Evolutionary conservation across 1,140 invertebrate genomes (phyloP), one percentile per base, ranked within the genome.

Genomic region (Leptestheria dahalacensis): DNA sequence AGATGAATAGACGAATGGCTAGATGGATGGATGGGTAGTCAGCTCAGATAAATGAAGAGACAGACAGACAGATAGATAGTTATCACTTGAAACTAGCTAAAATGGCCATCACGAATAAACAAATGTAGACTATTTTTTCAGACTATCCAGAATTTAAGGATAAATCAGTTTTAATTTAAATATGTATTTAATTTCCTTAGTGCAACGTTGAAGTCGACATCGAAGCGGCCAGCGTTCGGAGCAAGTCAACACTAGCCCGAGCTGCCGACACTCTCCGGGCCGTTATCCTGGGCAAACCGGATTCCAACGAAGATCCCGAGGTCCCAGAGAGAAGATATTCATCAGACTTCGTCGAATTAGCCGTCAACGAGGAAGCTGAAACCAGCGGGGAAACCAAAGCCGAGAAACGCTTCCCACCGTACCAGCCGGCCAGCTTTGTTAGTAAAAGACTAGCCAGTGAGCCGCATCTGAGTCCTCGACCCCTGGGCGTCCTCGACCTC

Each of bases 181-280:
- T n/a, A n/a, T n/a, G n/a, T n/a, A n/a, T 41, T 15, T 15, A 9
- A 15, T 9, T 41, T 9, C 33, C 33, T 6, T 15, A 41, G 33
- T 41, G 33, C 15, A 41, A 41, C 33, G 33, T 41, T 41, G 33
- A 41, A n/a, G n/a, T n/a, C n/a, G n/a, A n/a, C 33, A 15, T 41
- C 6, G 33, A 41, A 41, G 53, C 53, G 26, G 53, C 26, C 21
- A 15, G 3, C 10, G n/a, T 55, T 11, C 53, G 15, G 21, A 29
- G 26, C 18, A 55, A 55, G 25, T 55, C 53, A 29, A 28, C 53
- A 3, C 20, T 55, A 15, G 53, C 53, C 33, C 53, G 53, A 29
- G 53, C 53, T 10, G 26, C 53, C 3, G 53, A 55, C 12, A 55
- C 53, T 24, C 33, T 55, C 10, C 53, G 53, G 9, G 21, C 33